Percentiles rank a stretch among this genome's conserved stretches.
Evolutionary conservation across 2,113 vertebrate species (phyloP).

Genomic region (Leptocoma aspasia): DNA sequence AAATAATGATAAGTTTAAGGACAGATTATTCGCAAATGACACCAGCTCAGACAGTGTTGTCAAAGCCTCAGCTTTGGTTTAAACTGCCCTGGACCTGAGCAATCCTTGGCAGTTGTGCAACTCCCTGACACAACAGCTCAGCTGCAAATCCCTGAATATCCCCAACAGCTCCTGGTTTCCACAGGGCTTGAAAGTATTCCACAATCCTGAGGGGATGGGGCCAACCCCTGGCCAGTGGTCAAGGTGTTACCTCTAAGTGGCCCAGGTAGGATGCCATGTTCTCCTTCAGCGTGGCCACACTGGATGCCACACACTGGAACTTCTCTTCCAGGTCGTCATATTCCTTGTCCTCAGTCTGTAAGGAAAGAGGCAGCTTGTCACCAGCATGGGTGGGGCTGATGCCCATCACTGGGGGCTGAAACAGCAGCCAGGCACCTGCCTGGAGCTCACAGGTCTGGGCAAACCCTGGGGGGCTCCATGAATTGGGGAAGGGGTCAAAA

Average conservation of each 20-base stretch:
- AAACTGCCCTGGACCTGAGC: background rate
- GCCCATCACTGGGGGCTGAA: background rate
- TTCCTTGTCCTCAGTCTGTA: conserved; percentile 86
- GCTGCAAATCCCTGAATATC: background rate
- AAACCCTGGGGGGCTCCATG: background rate
- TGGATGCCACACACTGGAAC: conserved; percentile 82
- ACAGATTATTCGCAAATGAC: background rate
- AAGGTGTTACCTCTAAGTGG: conserved; percentile 79
- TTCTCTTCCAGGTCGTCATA: conserved; percentile 84
- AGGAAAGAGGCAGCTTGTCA: background rate
- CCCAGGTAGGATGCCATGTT: conserved; percentile 80
- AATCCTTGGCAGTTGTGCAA: background rate
- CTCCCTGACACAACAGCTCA: background rate
- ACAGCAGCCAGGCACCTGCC: background rate
- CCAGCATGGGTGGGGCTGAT: background rate
- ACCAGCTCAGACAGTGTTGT: background rate
- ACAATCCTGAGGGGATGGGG: background rate
- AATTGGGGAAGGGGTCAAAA: background rate
- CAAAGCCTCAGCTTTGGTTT: background rate
- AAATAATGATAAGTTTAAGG: background rate
- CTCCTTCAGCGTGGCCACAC: conserved; percentile 78
- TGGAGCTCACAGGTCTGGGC: background rate
- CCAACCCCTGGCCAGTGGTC: background rate
- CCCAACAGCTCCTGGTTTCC: background rate
- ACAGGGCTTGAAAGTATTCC: background rate